Percentiles rank a stretch among this genome's conserved stretches.
phyloP scores from a whole-genome alignment of 1,140 invertebrate species.

The Ylistrum balloti region DNA sequence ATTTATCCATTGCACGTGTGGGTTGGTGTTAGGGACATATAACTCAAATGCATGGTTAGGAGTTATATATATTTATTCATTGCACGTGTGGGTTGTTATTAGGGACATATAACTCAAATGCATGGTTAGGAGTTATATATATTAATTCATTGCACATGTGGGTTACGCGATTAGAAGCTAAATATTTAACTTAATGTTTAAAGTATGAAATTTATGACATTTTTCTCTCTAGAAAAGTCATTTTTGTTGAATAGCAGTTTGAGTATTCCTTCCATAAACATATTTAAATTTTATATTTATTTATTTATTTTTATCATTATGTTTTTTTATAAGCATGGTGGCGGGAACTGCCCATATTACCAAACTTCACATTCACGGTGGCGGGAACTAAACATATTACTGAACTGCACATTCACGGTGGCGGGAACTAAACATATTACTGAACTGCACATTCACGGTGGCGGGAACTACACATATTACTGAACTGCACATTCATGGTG shows the following conservation, averaged over 20 bases:
- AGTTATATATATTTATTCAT: constrained; percentile 17
- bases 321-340: neutral
- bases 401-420: neutral
- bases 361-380: no score
- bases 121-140: constrained; percentile 12
- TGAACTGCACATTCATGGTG: neutral
- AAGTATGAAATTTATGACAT: no score
- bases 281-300: no score
- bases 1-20: neutral
- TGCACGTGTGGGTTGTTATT: neutral
- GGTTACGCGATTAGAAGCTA: neutral
- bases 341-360: neutral
- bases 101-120: constrained; percentile 28
- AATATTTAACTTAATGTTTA: neutral
- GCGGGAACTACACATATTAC: neutral
- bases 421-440: neutral
- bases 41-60: neutral
- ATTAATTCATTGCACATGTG: neutral
- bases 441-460: no score
- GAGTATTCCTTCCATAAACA: no score
- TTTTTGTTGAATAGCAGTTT: no score
- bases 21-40: neutral
- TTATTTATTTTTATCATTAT: no score
- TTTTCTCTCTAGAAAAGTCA: no score
- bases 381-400: neutral